Evolutionary conservation across 2,113 vertebrate species (phyloP).

Genomic region (Indicator indicator): DNA sequence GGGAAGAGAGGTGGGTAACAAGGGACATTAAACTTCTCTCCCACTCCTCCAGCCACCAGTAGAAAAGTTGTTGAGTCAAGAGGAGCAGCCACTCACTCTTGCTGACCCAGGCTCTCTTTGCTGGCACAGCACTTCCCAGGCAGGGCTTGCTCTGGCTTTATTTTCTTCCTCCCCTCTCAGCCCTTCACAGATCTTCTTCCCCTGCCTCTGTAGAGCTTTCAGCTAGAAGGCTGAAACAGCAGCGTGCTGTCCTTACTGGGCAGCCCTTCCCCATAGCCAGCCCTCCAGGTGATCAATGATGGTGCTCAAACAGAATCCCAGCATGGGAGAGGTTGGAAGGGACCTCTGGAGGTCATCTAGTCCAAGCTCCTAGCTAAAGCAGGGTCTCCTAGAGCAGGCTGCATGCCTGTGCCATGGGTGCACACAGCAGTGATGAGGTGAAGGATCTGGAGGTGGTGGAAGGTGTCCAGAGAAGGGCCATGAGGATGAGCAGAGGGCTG

Average conservation of each 20-base stretch:
- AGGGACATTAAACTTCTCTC: not conserved
- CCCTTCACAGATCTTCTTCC: not conserved
- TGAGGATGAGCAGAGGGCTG: no score
- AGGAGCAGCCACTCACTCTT: not conserved
- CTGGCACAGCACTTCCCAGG: fast-evolving
- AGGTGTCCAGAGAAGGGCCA: no score
- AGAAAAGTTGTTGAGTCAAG: not conserved
- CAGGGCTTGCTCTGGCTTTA: not conserved
- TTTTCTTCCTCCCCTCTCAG: not conserved
- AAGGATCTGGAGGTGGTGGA: no score
- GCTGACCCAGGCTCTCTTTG: not conserved
- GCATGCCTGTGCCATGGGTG: fast-evolving
- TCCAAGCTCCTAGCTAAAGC: not conserved
- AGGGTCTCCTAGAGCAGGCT: not conserved
- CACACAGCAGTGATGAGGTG: not conserved
- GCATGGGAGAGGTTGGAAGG: not conserved
- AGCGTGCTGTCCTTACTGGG: not conserved
- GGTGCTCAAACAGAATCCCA: not conserved
- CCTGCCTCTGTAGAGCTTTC: not conserved
- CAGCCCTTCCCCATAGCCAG: not conserved
- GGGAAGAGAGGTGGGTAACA: fast-evolving
- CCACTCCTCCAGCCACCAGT: not conserved
- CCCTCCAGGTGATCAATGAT: not conserved
- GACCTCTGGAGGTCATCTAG: not conserved
- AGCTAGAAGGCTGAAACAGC: not conserved